Evolutionary conservation across 2,113 vertebrate genomes (phyloP).

Genomic region (human (Homo sapiens)): GRCh38 chr13:73652501-73653000

Average conservation of each 20-base stretch:
- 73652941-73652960: not conserved
- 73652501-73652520: not conserved
- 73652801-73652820: not conserved
- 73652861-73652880: not conserved
- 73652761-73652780: not conserved
- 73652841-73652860: not conserved
- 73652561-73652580: not conserved
- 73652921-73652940: not conserved
- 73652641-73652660: not conserved
- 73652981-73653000: not conserved
- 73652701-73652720: not conserved
- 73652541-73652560: not conserved
- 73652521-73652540: not conserved
- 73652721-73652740: not conserved
- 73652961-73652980: not conserved
- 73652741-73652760: not conserved
- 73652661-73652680: not conserved
- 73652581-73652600: not conserved
- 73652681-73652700: not conserved
- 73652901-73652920: not conserved
- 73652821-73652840: not conserved
- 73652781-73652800: not conserved
- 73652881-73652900: not conserved
- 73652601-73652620: not conserved
- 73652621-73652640: not conserved